Percentiles rank a stretch among this genome's conserved stretches.
Conservation (phyloP, 2,797 vertebrate species). For the Pterois miles region DNA sequence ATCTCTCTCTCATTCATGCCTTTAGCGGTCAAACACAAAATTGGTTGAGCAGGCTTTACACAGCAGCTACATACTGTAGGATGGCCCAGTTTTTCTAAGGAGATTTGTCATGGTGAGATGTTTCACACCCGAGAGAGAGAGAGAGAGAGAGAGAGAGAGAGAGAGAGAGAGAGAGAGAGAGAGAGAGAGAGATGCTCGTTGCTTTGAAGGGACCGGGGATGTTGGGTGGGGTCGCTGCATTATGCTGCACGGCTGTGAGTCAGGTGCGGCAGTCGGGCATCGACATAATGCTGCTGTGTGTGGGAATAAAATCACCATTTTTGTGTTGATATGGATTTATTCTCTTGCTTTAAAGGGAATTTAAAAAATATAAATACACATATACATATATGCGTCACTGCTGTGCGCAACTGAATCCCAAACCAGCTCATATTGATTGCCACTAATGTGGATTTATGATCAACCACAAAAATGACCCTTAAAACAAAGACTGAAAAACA, state of each 20-base stretch:
- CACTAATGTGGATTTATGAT: constrained; percentile 1
- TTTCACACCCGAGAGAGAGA: constrained; percentile 53
- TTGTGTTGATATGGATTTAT: background rate
- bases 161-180: background rate
- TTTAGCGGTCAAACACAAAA: constrained; percentile 55
- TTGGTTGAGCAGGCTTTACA: constrained; percentile 12
- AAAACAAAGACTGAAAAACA: background rate
- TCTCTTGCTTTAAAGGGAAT: background rate
- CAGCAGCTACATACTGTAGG: constrained; percentile 10
- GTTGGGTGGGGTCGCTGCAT: constrained; percentile 89
- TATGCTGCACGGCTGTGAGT: constrained; percentile 82
- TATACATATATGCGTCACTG: constrained; percentile 71
- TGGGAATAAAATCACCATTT: background rate
- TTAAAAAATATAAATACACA: background rate
- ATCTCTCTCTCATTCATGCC: constrained; percentile 32
- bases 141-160: background rate
- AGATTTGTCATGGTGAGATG: constrained; percentile 53
- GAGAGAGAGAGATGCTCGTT: constrained; percentile 37
- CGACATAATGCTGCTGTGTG: constrained; percentile 27
- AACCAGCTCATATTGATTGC: background rate
- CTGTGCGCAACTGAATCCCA: background rate
- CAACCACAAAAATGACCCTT: background rate
- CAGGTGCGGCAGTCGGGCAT: constrained; percentile 75
- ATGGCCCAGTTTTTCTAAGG: constrained; percentile 52
- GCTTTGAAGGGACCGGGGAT: constrained; percentile 69